phyloP scores from a whole-genome alignment of 2,888 invertebrate genomes.

The Spodoptera littoralis region DNA sequence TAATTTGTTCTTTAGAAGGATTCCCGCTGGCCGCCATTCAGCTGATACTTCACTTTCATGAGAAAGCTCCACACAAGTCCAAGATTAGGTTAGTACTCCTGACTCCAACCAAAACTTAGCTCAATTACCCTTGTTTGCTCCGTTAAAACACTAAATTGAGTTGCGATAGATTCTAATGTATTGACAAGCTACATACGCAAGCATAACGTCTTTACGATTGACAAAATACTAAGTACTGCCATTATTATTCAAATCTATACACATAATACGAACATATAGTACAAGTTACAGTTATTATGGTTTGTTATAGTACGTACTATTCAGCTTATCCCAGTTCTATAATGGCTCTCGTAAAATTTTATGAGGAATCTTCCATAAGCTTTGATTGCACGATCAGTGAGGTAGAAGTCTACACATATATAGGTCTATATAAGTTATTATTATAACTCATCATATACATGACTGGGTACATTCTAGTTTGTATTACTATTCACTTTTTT shows the following conservation, averaged over 20 bases:
- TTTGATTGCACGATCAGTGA: constrained; percentile 71
- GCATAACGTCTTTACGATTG: constrained; percentile 49
- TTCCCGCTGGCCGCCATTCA: constrained; percentile 59
- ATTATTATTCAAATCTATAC: constrained; percentile 64
- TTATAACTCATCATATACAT: constrained; percentile 37
- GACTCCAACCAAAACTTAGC: constrained; percentile 59
- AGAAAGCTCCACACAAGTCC: constrained; percentile 60
- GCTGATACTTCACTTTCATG: constrained; percentile 66
- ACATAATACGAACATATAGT: constrained; percentile 55
- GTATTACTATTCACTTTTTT: no score
- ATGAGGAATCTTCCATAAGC: constrained; percentile 77
- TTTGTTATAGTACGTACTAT: constrained; percentile 66
- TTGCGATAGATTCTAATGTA: constrained; percentile 26
- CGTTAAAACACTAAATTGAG: constrained; percentile 31
- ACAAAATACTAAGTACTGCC: constrained; percentile 42
- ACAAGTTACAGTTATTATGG: constrained; percentile 71
- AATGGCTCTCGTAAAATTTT: constrained; percentile 80
- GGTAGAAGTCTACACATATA: constrained; percentile 56
- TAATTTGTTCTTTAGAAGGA: constrained; percentile 65
- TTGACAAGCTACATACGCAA: constrained; percentile 33
- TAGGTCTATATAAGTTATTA: constrained; percentile 50
- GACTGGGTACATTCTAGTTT: not conserved
- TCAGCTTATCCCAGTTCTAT: constrained; percentile 72
- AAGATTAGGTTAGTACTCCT: constrained; percentile 55
- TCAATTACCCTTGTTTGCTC: constrained; percentile 56